These are phyloP conservation scores for Syngnathus rostellatus DNA, from an alignment of 2,797 vertebrate species.

Conservation along the genomic window DNA sequence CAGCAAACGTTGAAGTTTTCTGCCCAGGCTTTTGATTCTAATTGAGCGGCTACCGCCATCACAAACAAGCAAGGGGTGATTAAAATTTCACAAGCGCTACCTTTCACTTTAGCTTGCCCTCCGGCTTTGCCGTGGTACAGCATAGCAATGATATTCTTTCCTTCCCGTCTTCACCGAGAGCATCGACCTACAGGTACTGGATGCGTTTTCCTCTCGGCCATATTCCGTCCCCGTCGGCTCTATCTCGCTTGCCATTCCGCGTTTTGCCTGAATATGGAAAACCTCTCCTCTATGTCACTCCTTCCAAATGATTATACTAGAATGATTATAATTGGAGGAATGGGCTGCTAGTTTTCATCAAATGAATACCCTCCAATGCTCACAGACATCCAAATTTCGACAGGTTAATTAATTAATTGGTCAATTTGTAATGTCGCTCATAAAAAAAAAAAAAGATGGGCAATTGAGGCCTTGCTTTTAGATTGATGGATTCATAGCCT, in stretches of 20 bases:
- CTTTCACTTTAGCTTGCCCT: conserved; percentile 41
- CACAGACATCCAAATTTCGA: no score
- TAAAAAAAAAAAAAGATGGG: no score
- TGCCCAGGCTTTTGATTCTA: conserved; percentile 43
- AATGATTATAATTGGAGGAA: no score
- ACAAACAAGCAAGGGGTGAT: conserved; percentile 52
- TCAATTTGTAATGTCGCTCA: no score
- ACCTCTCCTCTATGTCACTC: no score
- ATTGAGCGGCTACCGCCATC: conserved; percentile 50
- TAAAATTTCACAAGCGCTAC: conserved; percentile 58
- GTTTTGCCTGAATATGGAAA: conserved; percentile 15
- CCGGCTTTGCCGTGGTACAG: conserved; percentile 37
- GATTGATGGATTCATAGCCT: no score
- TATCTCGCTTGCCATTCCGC: conserved; percentile 13
- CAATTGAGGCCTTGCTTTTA: no score
- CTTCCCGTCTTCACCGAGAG: conserved; percentile 19
- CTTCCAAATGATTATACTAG: no score
- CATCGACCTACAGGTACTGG: background rate
- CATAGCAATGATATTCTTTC: conserved; percentile 40
- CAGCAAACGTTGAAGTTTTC: conserved; percentile 16
- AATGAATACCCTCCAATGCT: no score
- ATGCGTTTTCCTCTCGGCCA: conserved; percentile 34
- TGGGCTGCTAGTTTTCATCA: no score
- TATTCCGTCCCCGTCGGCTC: conserved; percentile 20
- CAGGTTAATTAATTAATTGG: no score